Base-by-base conservation (phyloP, 2,888 invertebrate genomes). In the Drosophila fulvimacula region DNA sequence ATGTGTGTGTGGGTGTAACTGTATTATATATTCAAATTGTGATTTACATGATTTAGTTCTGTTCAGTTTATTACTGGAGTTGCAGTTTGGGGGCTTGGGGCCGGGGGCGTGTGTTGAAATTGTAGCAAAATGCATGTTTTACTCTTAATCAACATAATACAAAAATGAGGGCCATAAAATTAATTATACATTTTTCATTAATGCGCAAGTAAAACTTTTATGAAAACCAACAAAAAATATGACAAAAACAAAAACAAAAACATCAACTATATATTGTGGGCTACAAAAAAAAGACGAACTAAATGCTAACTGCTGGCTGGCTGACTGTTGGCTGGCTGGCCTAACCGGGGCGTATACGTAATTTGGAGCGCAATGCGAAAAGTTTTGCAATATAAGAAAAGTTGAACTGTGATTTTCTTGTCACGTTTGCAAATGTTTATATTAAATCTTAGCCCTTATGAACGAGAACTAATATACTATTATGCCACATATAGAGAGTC, bases 311-410 rank as follows among this genome's bases (percentile, higher is more conserved):
- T 44, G 41, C 21, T 0, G 42, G 13, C 15, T 42, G 13, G 21
- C 17, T 36, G 34, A 6, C 24, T 51, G 2, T n/a, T 21, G 15
- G 4, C 27, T n/a, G 48, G 30, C 42, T 30, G 42, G 42, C 63
- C 41, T 53, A 48, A 58, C 52, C 69, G 69, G 78, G 79, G 82
- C 66, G 86, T 68, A 69, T 86, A 73, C 73, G 86, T 75, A 79
- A 82, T 82, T 84, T 76, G 59, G 63, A 67, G 65, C 69, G 83
- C 76, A 82, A 81, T 89, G 88, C 67, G 75, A 81, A 90, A 90
- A 90, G 76, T 91, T 90, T 90, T 69, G 81, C 81, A 89, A 86
- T 89, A 82, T 82, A 67, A 73, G 34, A 63, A 82, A 89, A 82
- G 68, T 89, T 89, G 59, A 69, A 56, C 80, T 81, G 79, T 76